Evolutionary conservation across 2,113 vertebrate species (phyloP), one percentile per base, ranked within the genome.

Genomic region (Halcyon senegalensis): DNA sequence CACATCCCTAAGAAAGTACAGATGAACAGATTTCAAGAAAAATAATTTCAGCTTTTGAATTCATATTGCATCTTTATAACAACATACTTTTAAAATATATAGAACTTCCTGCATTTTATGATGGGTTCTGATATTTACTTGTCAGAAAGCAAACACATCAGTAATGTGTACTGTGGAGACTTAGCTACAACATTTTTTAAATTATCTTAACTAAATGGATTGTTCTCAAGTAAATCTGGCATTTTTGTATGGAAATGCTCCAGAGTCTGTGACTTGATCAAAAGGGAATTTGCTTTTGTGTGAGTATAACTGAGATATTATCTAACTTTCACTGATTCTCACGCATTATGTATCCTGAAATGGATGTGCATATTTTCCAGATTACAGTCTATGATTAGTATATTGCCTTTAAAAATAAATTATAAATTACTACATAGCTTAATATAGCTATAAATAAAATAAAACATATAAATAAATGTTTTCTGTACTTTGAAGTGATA

Each of bases 1-100:
- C 93, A 90, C 88, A 97, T 69, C 95, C 89, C 96, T 97, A 89
- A 72, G 48, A n/a, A 95, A 93, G 16, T 58, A 64, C 5, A 95
- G 28, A 79, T 43, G 30, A 87, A 89, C 11, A 70, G 16, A 80
- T 63, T 44, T 73, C 41, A 93, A 66, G 50, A 82, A 92, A 86
- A 93, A 44, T 25, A 1, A 48, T 9, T 48, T 59, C 39, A 84
- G 8, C 35, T 87, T 70, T 53, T 51, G 11, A 68, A 80, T 18
- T 74, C n/a, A 24, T 23, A 63, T 37, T 82, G 11, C 39, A 92
- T 25, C 14, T 63, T 92, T 39, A 39, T 23, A 33, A 77, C 19
- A 89, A 55, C 4, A 39, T 41, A 69, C 6, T 85, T 46, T 9
- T 8, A 53, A 91, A 73, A 66, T 39, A 66, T 10, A 48, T n/a